Percentiles rank a stretch among this genome's conserved stretches.
Evolutionary conservation across 2,113 vertebrate species (phyloP).

Genomic region (Anser cygnoides): DNA sequence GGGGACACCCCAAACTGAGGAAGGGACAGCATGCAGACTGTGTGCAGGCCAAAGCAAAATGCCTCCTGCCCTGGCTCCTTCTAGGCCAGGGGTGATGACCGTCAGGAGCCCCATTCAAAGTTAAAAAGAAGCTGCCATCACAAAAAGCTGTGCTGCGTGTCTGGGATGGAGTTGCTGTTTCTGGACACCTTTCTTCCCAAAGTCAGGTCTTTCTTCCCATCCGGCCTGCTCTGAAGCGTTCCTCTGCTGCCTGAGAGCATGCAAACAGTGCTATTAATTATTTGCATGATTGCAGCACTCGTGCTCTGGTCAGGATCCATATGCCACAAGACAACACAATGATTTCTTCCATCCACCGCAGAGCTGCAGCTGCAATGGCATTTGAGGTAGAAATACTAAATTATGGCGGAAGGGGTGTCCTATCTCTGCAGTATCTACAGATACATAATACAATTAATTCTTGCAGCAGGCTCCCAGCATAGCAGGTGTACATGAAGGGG

Average conservation of each 20-base stretch:
- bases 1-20: background rate
- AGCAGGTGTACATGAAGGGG: background rate
- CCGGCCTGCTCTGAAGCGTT: background rate
- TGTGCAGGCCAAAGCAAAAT: background rate
- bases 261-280: background rate
- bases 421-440: background rate
- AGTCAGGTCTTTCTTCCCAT: background rate
- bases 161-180: rapidly evolving
- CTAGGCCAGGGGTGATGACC: background rate
- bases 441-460: background rate
- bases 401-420: background rate
- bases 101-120: background rate
- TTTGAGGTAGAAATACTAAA: background rate
- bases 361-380: background rate
- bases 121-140: background rate
- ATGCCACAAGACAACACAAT: background rate
- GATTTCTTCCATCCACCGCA: background rate
- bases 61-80: background rate
- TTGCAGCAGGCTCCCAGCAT: background rate
- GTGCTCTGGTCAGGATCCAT: background rate
- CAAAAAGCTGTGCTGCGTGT: background rate
- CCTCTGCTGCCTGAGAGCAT: background rate
- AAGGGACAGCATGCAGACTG: background rate
- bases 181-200: background rate
- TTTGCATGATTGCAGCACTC: background rate